These are phyloP conservation scores for Drosophila birchii DNA, from an alignment of 2,888 invertebrate species.

Conservation along the genomic window DNA sequence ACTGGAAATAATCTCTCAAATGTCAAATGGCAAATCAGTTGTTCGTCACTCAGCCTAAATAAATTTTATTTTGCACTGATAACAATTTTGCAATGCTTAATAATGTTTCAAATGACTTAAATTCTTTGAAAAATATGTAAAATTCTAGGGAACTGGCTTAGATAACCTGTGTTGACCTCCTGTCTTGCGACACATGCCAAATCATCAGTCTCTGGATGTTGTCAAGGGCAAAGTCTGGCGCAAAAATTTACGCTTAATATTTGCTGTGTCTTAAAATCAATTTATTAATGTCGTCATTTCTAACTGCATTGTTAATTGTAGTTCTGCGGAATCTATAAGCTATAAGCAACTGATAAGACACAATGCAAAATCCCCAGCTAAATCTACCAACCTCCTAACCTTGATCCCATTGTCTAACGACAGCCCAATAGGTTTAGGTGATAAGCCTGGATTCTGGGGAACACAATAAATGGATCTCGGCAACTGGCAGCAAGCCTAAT, in stretches of 20 bases:
- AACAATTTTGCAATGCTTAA: neutral
- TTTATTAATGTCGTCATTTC: neutral
- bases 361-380: neutral
- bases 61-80: neutral
- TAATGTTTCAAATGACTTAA: neutral
- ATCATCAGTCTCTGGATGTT: neutral
- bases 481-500: slow-evolving; percentile 1
- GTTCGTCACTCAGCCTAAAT: neutral
- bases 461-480: neutral
- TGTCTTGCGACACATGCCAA: neutral
- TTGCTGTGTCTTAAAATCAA: neutral
- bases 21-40: neutral
- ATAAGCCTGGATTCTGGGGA: slow-evolving; percentile 1
- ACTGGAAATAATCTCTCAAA: neutral
- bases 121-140: neutral
- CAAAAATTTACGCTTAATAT: neutral
- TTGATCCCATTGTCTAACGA: neutral
- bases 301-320: neutral
- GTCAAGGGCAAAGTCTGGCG: neutral
- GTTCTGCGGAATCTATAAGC: neutral
- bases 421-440: neutral
- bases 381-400: neutral
- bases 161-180: neutral
- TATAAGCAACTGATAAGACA: neutral
- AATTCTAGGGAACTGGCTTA: neutral